Percentiles rank a stretch among this genome's conserved stretches.
Evolutionary conservation across 2,113 vertebrate species (phyloP).

Genomic region (Laterallus jamaicensis): DNA sequence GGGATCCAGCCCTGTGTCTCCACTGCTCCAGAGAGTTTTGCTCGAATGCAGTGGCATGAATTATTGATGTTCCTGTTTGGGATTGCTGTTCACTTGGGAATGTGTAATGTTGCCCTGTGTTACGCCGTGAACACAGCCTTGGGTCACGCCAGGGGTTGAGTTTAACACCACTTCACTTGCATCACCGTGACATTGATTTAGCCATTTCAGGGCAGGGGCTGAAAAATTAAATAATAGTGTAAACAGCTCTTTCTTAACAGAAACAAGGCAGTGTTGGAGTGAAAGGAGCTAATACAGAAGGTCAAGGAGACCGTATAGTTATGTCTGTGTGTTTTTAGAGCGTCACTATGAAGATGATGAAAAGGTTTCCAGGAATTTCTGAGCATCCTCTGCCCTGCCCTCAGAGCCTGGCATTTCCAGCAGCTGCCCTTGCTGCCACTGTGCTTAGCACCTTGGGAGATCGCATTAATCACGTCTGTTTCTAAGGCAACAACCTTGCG

Average conservation of each 20-base stretch:
- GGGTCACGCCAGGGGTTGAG: neutral
- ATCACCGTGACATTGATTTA: neutral
- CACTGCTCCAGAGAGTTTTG: neutral
- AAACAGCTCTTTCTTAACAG: neutral
- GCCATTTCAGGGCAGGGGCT: neutral
- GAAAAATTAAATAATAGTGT: neutral
- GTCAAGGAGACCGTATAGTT: neutral
- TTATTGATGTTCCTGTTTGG: slow-evolving; percentile 53
- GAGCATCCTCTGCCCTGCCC: neutral
- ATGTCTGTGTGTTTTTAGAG: neutral
- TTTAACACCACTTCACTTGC: neutral
- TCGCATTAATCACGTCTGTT: neutral
- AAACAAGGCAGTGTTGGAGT: neutral
- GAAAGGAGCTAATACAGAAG: neutral
- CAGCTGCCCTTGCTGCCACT: neutral
- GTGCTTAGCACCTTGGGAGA: neutral
- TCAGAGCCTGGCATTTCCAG: neutral
- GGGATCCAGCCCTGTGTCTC: neutral
- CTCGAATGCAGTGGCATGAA: slow-evolving; percentile 38
- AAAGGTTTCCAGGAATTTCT: neutral
- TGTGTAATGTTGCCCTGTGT: neutral
- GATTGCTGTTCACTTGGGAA: neutral
- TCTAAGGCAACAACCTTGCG: slow-evolving; percentile 58
- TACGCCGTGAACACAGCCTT: accelerated
- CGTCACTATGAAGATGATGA: neutral